These are phyloP conservation scores for Gallinago jamesoni DNA, from an alignment of 2,113 vertebrate species.

Conservation along the genomic window DNA sequence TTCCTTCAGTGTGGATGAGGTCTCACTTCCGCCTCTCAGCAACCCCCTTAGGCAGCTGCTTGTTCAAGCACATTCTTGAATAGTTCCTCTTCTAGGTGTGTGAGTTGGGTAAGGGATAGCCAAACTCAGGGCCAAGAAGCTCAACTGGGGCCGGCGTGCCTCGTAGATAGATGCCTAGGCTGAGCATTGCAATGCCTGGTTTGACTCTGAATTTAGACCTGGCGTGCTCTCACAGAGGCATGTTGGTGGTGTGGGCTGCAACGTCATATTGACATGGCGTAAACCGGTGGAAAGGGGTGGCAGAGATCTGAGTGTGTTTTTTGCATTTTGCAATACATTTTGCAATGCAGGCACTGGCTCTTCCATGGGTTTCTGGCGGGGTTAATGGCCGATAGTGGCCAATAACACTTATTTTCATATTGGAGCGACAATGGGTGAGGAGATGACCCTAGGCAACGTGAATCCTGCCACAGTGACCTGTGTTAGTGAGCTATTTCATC, in stretches of 20 bases:
- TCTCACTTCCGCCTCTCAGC: background rate
- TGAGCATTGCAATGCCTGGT: background rate
- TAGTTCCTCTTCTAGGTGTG: background rate
- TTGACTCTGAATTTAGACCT: background rate
- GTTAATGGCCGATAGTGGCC: background rate
- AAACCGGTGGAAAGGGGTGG: background rate
- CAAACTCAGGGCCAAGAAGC: background rate
- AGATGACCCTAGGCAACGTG: no score
- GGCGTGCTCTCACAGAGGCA: background rate
- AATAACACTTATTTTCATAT: background rate
- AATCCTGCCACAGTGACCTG: background rate
- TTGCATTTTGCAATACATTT: background rate
- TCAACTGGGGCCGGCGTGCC: rapidly evolving
- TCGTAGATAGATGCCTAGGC: background rate
- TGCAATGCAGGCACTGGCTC: background rate
- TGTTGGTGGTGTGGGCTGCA: background rate
- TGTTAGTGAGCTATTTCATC: background rate
- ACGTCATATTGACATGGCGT: no score
- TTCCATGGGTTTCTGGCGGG: background rate
- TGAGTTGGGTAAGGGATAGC: background rate
- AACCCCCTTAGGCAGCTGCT: background rate
- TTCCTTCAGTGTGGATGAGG: background rate
- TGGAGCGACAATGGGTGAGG: background rate
- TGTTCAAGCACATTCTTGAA: background rate
- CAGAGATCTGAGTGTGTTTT: background rate